phyloP scores from a whole-genome alignment of 2,888 invertebrate species.

The Pardosa pseudoannulata region DNA sequence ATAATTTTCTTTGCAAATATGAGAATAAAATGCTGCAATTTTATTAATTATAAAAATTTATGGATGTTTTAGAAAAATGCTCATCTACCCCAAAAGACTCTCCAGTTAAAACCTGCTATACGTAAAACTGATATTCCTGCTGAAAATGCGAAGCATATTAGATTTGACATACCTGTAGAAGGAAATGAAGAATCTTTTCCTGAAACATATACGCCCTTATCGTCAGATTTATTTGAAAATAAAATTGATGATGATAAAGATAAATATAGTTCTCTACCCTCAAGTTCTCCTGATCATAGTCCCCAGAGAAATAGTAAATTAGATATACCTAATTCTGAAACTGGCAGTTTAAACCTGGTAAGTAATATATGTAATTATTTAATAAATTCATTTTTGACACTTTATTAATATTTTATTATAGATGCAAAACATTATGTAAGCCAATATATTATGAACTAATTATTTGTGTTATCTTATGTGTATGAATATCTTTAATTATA shows the following conservation, averaged over 20 bases:
- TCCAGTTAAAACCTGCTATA: conserved; percentile 30
- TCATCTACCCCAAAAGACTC: neutral
- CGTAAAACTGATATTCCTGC: neutral
- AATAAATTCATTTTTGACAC: too few species aligned
- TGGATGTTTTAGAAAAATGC: too few species aligned
- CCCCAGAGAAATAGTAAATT: neutral
- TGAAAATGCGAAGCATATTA: conserved; percentile 27
- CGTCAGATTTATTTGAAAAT: neutral
- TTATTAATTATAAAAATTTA: too few species aligned
- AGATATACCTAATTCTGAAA: conserved; percentile 21
- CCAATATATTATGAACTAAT: too few species aligned
- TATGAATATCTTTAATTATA: too few species aligned
- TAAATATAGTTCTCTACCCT: neutral
- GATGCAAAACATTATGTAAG: too few species aligned
- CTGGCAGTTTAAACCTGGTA: neutral
- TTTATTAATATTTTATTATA: too few species aligned
- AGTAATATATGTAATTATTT: neutral
- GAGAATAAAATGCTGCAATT: too few species aligned
- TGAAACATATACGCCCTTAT: neutral
- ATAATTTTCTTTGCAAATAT: too few species aligned
- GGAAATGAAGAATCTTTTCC: neutral
- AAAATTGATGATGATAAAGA: neutral
- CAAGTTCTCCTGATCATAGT: neutral
- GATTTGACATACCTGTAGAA: conserved; percentile 19
- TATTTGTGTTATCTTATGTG: too few species aligned